Conservation (phyloP, 1,140 invertebrate genomes). For the Pseudomyrmex concolor region DNA sequence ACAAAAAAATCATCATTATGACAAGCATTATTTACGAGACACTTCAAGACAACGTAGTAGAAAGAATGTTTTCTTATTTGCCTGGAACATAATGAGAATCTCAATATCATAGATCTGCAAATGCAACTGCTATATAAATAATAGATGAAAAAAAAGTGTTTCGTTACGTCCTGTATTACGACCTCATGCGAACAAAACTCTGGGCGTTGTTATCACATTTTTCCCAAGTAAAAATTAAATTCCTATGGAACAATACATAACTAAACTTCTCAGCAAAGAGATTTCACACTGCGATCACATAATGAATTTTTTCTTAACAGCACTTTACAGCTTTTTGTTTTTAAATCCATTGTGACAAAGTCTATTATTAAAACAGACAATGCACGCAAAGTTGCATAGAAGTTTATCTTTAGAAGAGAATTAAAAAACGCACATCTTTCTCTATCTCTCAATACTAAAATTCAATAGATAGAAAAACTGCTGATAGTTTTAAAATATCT, state of each 20-base stretch:
- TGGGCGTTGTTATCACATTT: conserved; percentile 56
- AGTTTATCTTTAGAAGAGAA: background rate
- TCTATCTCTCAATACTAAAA: too few relatives aligned
- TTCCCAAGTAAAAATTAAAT: conserved; percentile 63
- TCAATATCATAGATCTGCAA: conserved; percentile 14
- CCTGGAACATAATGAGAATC: conserved; percentile 1
- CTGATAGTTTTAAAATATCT: background rate
- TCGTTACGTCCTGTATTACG: conserved; percentile 27
- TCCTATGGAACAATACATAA: conserved; percentile 53
- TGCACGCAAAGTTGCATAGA: background rate
- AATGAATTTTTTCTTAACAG: conserved; percentile 56
- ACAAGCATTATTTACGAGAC: conserved; percentile 18
- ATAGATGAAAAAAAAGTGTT: conserved; percentile 33
- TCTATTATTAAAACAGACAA: background rate
- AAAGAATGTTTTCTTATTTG: background rate
- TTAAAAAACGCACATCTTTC: background rate
- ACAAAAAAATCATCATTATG: background rate
- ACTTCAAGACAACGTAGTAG: background rate
- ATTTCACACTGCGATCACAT: conserved; percentile 47
- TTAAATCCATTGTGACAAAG: background rate
- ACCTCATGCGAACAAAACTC: conserved; percentile 55
- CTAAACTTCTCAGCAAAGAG: conserved; percentile 29
- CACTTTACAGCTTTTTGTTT: background rate
- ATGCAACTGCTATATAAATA: conserved; percentile 1
- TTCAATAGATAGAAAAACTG: too few relatives aligned